These are phyloP conservation scores for Pristionchus japonicus DNA, from an alignment of 2,888 invertebrate species.

Conservation along the genomic window DNA sequence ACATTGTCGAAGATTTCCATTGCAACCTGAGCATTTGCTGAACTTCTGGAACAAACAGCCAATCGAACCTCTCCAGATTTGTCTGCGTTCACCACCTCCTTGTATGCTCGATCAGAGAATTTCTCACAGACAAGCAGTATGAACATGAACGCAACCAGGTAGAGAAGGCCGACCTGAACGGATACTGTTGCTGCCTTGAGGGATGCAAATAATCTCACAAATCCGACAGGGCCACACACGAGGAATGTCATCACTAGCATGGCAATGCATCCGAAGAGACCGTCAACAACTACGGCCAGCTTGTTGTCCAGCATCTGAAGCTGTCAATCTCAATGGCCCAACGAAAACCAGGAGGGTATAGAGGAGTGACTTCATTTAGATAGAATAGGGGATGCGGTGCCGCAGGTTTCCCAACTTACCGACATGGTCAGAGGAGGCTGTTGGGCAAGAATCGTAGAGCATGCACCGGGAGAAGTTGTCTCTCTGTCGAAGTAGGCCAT, in stretches of 20 bases:
- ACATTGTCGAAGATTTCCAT: slow-evolving; percentile 22
- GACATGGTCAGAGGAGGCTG: background rate
- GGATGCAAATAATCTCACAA: background rate
- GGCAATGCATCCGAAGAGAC: background rate
- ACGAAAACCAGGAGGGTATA: background rate
- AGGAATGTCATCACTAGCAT: background rate
- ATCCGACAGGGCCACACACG: background rate
- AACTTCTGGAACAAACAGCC: background rate
- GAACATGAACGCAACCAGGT: background rate
- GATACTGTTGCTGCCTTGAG: too few species aligned
- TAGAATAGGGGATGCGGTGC: background rate
- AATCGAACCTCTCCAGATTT: background rate
- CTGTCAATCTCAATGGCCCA: background rate
- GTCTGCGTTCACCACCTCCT: background rate
- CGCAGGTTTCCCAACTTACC: too few species aligned
- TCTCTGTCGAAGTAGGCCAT: background rate
- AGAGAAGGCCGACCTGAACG: background rate
- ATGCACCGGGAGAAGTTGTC: background rate
- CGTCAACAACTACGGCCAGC: background rate
- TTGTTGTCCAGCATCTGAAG: background rate
- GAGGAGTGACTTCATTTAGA: background rate
- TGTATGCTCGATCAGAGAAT: background rate
- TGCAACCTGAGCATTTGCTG: background rate
- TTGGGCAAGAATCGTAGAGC: background rate
- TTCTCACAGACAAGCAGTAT: background rate